Conservation (phyloP, 2,113 vertebrate genomes). For the Rutilus rutilus region DNA sequence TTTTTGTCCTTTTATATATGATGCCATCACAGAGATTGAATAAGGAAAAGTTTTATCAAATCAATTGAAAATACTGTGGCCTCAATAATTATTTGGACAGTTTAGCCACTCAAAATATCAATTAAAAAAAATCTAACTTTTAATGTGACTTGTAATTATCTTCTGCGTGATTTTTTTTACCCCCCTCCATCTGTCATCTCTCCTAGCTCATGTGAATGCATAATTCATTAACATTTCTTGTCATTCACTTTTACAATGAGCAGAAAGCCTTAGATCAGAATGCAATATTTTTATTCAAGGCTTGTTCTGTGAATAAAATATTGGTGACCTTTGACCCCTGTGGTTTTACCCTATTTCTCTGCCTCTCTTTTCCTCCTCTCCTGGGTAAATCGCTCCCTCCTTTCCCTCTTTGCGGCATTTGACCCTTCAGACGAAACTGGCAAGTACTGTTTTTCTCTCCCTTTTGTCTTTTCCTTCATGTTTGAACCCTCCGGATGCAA, state of each 20-base stretch:
- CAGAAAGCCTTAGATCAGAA: conserved; percentile 61
- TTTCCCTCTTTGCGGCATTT: conserved; percentile 70
- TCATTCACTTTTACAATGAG: conserved; percentile 64
- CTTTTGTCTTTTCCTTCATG: conserved; percentile 60
- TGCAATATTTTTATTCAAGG: conserved; percentile 82
- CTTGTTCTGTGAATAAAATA: conserved; percentile 81
- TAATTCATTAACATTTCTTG: conserved; percentile 52
- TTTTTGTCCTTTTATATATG: not conserved
- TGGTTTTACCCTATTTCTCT: conserved; percentile 76
- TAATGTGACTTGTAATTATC: not conserved
- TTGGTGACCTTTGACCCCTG: conserved; percentile 74
- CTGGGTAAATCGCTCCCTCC: conserved; percentile 61
- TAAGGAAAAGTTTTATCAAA: not conserved
- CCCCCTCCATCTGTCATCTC: not conserved
- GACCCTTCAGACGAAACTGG: conserved; percentile 77
- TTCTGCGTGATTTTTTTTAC: not conserved
- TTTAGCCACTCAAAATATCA: not conserved
- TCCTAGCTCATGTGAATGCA: conserved; percentile 53
- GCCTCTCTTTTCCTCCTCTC: conserved; percentile 55
- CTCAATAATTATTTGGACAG: not conserved
- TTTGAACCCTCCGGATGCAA: conserved; percentile 48
- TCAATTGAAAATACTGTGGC: not conserved
- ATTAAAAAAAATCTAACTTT: not conserved
- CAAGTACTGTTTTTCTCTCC: conserved; percentile 70
- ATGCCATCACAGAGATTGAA: not conserved